phyloP scores from a whole-genome alignment of 2,113 vertebrate species.

The Pteropus alecto region DNA sequence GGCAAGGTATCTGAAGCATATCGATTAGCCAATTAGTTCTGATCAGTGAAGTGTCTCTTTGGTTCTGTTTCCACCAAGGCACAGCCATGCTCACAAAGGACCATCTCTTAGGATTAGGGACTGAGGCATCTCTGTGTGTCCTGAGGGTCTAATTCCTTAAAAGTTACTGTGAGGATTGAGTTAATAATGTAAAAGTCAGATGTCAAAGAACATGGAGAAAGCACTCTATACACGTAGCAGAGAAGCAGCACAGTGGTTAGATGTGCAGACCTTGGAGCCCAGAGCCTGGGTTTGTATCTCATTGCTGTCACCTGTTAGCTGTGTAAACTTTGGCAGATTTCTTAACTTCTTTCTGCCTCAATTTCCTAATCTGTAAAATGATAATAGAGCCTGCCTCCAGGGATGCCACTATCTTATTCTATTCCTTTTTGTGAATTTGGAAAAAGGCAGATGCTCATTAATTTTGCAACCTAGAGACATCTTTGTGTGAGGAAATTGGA shows the following conservation, averaged over 20 bases:
- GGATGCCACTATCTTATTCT: background rate
- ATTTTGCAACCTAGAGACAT: background rate
- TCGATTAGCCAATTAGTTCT: constrained; percentile 68
- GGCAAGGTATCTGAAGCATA: constrained; percentile 57
- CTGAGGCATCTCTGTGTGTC: background rate
- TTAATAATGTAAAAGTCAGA: background rate
- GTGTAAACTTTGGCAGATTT: background rate
- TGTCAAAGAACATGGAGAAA: background rate
- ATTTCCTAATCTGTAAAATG: background rate
- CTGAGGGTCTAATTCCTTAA: background rate
- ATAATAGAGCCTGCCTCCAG: background rate
- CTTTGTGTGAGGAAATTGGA: background rate
- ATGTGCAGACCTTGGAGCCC: background rate
- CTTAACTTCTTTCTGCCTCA: background rate
- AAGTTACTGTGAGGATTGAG: background rate
- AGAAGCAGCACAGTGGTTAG: background rate
- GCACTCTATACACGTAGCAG: background rate
- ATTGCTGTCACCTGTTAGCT: too few species aligned
- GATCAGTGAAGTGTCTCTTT: constrained; percentile 47
- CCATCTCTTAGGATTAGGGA: background rate
- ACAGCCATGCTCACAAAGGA: background rate
- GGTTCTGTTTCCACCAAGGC: background rate
- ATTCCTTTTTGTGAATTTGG: background rate
- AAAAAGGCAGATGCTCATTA: background rate
- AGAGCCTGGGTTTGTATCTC: background rate